Conservation (phyloP, 2,797 vertebrate species). For the Danio aesculapii region DNA sequence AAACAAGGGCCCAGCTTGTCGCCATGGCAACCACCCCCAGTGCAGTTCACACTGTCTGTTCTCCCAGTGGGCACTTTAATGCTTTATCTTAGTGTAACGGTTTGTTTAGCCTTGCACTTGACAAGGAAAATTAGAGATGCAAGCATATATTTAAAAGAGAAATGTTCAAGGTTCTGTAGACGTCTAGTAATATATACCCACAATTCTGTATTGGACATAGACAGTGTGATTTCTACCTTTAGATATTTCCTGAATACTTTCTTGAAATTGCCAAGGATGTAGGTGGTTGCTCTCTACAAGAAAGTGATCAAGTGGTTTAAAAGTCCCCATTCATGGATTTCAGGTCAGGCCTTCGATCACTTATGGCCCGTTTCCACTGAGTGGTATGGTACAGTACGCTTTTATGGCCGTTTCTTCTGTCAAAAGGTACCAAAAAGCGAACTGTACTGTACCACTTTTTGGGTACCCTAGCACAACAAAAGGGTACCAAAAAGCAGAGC, state of each 20-base stretch:
- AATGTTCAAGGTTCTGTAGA: not conserved
- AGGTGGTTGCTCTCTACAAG: not conserved
- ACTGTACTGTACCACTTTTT: too few species aligned
- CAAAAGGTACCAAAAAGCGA: too few species aligned
- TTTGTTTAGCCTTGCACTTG: constrained; percentile 17
- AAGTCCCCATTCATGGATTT: constrained; percentile 35
- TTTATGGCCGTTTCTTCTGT: too few species aligned
- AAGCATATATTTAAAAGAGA: not conserved
- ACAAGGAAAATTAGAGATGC: constrained; percentile 3
- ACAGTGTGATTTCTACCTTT: not conserved
- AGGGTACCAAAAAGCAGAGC: too few species aligned
- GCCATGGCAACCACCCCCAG: constrained; percentile 56
- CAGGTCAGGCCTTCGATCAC: constrained; percentile 32
- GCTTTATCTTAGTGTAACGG: constrained; percentile 6
- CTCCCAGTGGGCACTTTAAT: constrained; percentile 34
- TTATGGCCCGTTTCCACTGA: not conserved
- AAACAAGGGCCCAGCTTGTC: constrained; percentile 50
- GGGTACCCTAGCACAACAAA: too few species aligned
- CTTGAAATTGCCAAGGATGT: not conserved
- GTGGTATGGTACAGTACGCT: too few species aligned
- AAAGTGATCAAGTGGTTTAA: constrained; percentile 27
- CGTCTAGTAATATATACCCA: not conserved
- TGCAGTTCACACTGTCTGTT: constrained; percentile 32
- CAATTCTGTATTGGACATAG: not conserved
- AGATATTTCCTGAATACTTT: not conserved